Evolutionary conservation across 1,140 invertebrate genomes (phyloP).

Genomic region (Ditylenchus dipsaci): DNA sequence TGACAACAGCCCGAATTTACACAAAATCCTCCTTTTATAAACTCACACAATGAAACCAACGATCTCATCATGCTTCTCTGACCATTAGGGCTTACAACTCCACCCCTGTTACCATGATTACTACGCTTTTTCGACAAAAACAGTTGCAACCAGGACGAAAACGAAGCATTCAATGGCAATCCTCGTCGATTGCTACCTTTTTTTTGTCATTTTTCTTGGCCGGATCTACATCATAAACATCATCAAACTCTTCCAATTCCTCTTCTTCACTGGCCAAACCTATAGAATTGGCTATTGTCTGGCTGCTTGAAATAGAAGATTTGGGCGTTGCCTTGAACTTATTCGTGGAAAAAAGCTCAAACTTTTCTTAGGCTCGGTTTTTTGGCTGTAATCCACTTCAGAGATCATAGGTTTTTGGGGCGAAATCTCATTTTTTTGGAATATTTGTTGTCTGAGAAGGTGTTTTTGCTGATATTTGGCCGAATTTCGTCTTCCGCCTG

Average conservation of each 20-base stretch:
- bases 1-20: too few species aligned
- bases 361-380: too few species aligned
- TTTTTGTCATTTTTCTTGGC: slow-evolving; percentile 3
- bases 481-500: too few species aligned
- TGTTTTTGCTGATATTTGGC: too few species aligned
- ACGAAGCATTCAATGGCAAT: slow-evolving; percentile 42
- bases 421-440: too few species aligned
- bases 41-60: slow-evolving; percentile 48
- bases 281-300: neutral
- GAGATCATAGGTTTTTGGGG: too few species aligned
- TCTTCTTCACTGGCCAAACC: neutral
- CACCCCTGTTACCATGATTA: slow-evolving; percentile 12
- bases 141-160: slow-evolving; percentile 46
- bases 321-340: neutral
- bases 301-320: neutral
- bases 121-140: slow-evolving; percentile 39
- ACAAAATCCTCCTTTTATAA: too few species aligned
- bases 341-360: too few species aligned
- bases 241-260: slow-evolving; percentile 6
- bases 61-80: slow-evolving; percentile 32
- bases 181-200: slow-evolving; percentile 10
- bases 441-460: too few species aligned
- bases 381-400: too few species aligned
- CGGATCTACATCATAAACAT: neutral
- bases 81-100: neutral